These are phyloP conservation scores for Drosophila nasuta DNA, from an alignment of 1,140 invertebrate species.

Conservation along the genomic window DNA sequence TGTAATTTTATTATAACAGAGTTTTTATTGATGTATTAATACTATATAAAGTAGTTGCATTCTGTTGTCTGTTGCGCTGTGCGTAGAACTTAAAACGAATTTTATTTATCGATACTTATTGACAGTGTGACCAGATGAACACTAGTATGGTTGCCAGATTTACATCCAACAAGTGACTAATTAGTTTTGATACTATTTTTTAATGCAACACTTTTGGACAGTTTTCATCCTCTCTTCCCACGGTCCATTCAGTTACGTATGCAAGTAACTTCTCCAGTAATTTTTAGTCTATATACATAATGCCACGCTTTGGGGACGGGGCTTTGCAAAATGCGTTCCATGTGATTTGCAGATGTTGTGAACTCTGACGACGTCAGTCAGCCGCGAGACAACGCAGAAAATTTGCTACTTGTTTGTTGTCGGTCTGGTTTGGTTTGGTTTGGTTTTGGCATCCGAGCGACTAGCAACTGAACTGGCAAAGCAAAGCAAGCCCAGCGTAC, in stretches of 20 bases:
- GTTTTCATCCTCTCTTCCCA: slow-evolving; percentile 15
- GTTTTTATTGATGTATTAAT: too few species aligned
- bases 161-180: background rate
- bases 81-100: too few species aligned
- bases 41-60: too few species aligned
- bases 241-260: slow-evolving; percentile 14
- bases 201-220: background rate
- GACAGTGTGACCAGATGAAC: too few species aligned
- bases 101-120: too few species aligned
- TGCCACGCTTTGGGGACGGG: slow-evolving; percentile 15
- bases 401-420: slow-evolving; percentile 50
- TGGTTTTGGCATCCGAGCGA: background rate
- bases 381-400: slow-evolving; percentile 65
- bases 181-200: too few species aligned
- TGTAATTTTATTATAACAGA: too few species aligned
- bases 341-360: slow-evolving; percentile 48
- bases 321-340: slow-evolving; percentile 49
- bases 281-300: slow-evolving; percentile 17
- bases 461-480: background rate
- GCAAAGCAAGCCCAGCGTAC: slow-evolving; percentile 24
- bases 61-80: too few species aligned
- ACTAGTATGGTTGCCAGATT: too few species aligned
- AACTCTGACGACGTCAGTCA: slow-evolving; percentile 47
- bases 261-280: slow-evolving; percentile 11
- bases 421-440: slow-evolving; percentile 22